These are phyloP conservation scores for Nemotelus nigrinus DNA, from an alignment of 2,888 invertebrate species.

Conservation along the genomic window DNA sequence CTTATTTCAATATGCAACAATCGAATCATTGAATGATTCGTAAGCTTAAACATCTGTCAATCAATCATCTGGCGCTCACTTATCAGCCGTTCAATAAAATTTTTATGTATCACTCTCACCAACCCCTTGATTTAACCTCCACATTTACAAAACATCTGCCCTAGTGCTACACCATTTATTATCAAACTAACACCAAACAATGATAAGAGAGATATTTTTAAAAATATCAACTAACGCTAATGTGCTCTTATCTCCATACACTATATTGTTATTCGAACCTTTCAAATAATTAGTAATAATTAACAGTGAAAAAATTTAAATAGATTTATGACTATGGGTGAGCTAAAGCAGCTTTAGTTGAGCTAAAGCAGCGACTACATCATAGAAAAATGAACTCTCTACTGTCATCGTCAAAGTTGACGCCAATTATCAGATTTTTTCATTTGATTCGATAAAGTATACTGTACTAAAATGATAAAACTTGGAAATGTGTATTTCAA, in stretches of 20 bases:
- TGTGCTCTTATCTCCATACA: conserved; percentile 19
- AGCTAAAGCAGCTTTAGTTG: too few species aligned
- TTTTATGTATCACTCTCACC: not conserved
- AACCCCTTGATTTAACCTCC: not conserved
- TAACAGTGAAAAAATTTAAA: not conserved
- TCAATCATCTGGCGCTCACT: not conserved
- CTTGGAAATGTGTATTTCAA: too few species aligned
- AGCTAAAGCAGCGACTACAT: too few species aligned
- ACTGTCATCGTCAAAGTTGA: too few species aligned
- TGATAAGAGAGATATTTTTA: not conserved
- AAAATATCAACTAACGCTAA: conserved; percentile 5
- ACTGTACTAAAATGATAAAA: too few species aligned
- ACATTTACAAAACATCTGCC: not conserved
- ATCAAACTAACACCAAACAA: not conserved
- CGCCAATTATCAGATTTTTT: too few species aligned
- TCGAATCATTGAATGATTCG: too few species aligned
- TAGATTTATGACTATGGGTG: not conserved
- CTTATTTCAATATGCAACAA: too few species aligned
- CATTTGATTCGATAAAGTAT: too few species aligned
- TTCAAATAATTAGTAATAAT: conserved; percentile 24
- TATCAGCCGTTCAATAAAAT: not conserved
- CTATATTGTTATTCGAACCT: conserved; percentile 5
- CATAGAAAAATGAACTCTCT: too few species aligned
- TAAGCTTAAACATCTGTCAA: not conserved
- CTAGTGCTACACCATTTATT: not conserved